Conservation (phyloP, 2,888 invertebrate genomes). For the Limulus polyphemus region DNA sequence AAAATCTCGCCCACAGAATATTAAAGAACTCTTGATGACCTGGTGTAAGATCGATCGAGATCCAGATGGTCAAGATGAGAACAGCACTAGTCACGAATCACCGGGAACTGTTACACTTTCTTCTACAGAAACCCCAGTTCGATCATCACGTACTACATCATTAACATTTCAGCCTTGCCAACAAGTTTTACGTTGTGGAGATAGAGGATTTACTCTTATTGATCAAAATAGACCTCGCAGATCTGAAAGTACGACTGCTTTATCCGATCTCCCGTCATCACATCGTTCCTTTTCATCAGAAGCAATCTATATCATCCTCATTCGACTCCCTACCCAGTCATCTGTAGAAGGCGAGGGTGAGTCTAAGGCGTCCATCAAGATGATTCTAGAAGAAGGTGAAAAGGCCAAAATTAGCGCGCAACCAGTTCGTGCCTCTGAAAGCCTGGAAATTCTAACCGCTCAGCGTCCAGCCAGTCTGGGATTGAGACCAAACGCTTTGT, state of each 20-base stretch:
- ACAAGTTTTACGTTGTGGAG: background rate
- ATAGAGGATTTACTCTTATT: slow-evolving; percentile 21
- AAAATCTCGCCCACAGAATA: slow-evolving; percentile 5
- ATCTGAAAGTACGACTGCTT: slow-evolving; percentile 1
- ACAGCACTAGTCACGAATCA: slow-evolving; percentile 26
- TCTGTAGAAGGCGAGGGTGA: slow-evolving; percentile 16
- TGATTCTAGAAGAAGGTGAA: slow-evolving; percentile 29
- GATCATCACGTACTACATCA: slow-evolving; percentile 41
- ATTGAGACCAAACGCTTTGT: slow-evolving; percentile 6
- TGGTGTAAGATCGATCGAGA: slow-evolving; percentile 18
- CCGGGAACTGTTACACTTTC: slow-evolving; percentile 43
- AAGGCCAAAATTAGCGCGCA: slow-evolving; percentile 7
- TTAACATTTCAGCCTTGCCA: slow-evolving; percentile 5
- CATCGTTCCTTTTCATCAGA: slow-evolving; percentile 21
- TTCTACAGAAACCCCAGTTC: slow-evolving; percentile 73
- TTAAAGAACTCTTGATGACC: slow-evolving; percentile 11
- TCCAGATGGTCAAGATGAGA: slow-evolving; percentile 13
- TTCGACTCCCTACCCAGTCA: slow-evolving; percentile 55
- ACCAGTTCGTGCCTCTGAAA: slow-evolving; percentile 6
- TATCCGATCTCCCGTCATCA: slow-evolving; percentile 6
- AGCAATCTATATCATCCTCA: slow-evolving; percentile 79
- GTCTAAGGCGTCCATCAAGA: slow-evolving; percentile 30
- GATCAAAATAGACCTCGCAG: slow-evolving; percentile 18
- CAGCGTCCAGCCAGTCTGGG: slow-evolving; percentile 4
- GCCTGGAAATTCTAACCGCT: slow-evolving; percentile 6